A percentile compares a stretch with the other conserved stretches of the same genome.
These are phyloP conservation scores for Oscheius onirici DNA, from an alignment of 2,888 invertebrate species.

Conservation along the genomic window DNA sequence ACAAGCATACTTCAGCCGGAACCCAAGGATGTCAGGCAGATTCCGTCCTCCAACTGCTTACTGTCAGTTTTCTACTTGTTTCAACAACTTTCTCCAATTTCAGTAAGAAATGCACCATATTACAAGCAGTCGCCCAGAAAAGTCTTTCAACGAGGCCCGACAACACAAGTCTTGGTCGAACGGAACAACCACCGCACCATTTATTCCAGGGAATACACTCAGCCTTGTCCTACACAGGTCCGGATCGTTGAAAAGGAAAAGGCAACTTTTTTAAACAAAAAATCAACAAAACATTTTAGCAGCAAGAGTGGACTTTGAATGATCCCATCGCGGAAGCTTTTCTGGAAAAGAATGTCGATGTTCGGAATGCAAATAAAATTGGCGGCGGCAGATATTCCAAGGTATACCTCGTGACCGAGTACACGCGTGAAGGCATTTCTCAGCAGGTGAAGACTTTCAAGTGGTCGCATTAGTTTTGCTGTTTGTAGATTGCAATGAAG, in stretches of 20 bases:
- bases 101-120: neutral
- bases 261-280: neutral
- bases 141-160: neutral
- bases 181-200: too few relatives aligned
- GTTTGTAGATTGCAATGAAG: constrained; percentile 60
- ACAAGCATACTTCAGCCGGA: too few relatives aligned
- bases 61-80: too few relatives aligned
- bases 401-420: constrained; percentile 50
- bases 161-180: too few relatives aligned
- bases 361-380: constrained; percentile 41
- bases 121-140: neutral
- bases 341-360: constrained; percentile 40
- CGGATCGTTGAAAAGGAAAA: neutral
- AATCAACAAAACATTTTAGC: too few relatives aligned
- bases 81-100: neutral
- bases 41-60: too few relatives aligned
- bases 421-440: neutral
- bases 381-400: constrained; percentile 65
- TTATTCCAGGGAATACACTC: neutral
- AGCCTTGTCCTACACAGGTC: neutral
- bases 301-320: neutral
- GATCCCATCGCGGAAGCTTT: constrained; percentile 33
- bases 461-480: neutral
- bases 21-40: too few relatives aligned
- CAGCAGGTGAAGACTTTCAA: neutral